Conservation (phyloP, 1,140 invertebrate species). For the Amyelois transitella region DNA sequence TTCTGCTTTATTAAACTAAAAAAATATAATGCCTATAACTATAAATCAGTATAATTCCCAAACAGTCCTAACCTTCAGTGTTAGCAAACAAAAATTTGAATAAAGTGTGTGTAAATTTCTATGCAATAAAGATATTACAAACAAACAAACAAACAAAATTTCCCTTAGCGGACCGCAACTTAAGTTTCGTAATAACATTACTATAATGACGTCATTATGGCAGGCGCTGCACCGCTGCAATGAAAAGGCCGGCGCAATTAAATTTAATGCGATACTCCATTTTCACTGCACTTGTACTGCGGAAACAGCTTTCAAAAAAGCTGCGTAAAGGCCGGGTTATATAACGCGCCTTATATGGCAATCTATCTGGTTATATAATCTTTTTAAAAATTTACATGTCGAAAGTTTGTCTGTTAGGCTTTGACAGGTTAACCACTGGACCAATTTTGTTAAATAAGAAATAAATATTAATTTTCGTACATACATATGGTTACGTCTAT, state of each 20-base stretch:
- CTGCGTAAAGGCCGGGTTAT: not conserved
- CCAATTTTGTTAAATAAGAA: no score
- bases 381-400: no score
- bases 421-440: no score
- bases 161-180: conserved; percentile 26
- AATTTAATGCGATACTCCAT: conserved; percentile 41
- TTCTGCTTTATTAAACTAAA: no score
- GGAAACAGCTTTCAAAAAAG: not conserved
- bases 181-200: conserved; percentile 32
- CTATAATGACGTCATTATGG: conserved; percentile 35
- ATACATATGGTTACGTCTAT: no score
- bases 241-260: conserved; percentile 35
- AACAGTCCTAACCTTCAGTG: no score
- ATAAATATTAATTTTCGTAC: no score
- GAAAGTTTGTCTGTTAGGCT: no score
- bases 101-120: not conserved
- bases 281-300: conserved; percentile 20
- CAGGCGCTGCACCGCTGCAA: conserved; percentile 15
- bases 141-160: conserved; percentile 15
- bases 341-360: not conserved
- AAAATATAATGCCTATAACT: no score
- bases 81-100: not conserved
- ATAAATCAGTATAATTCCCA: no score
- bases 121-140: not conserved
- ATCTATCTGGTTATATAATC: no score